A percentile compares a stretch with the other conserved stretches of the same genome.
These are phyloP conservation scores for Octopus bimaculoides DNA, from an alignment of 1,140 invertebrate species.

Conservation along the genomic window DNA sequence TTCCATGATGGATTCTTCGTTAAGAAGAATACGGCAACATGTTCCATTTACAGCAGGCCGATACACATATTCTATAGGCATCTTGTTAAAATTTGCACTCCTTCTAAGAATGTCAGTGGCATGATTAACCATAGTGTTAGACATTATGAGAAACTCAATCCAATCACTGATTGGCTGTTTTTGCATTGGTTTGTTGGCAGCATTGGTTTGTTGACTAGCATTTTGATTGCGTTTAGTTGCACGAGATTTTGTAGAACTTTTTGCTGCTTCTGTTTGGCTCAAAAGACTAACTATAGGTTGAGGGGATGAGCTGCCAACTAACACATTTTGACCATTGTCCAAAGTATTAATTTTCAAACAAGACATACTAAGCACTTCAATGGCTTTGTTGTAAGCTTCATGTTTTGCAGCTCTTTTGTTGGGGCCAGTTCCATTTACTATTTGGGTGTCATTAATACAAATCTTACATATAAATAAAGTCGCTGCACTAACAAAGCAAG, in stretches of 20 bases:
- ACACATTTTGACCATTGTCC: slow-evolving; percentile 26
- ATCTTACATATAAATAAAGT: slow-evolving; percentile 31
- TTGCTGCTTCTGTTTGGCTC: slow-evolving; percentile 18
- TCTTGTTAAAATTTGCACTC: slow-evolving; percentile 38
- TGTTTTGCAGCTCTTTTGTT: slow-evolving; percentile 41
- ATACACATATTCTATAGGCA: slow-evolving; percentile 36
- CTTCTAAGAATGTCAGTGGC: slow-evolving; percentile 24
- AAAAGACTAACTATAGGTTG: slow-evolving; percentile 12
- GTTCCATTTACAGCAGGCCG: slow-evolving; percentile 19
- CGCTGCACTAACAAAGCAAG: slow-evolving; percentile 2
- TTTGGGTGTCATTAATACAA: slow-evolving; percentile 26
- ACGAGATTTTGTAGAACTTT: slow-evolving; percentile 10
- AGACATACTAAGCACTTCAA: slow-evolving; percentile 30
- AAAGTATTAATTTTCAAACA: slow-evolving; percentile 29
- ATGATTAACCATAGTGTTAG: slow-evolving; percentile 19
- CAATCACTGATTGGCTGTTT: slow-evolving; percentile 16
- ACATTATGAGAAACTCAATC: slow-evolving; percentile 30
- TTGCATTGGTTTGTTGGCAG: slow-evolving; percentile 11
- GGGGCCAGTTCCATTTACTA: slow-evolving; percentile 26
- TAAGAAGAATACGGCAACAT: slow-evolving; percentile 35
- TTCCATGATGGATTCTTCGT: slow-evolving; percentile 29
- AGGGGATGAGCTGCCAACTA: slow-evolving; percentile 16
- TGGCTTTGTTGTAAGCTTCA: slow-evolving; percentile 38
- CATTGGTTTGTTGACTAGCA: slow-evolving; percentile 17
- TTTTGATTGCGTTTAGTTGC: slow-evolving; percentile 3